Percentiles rank a stretch among this genome's conserved stretches.
Evolutionary conservation across 37 sponge, comb jelly and placozoan species (phyloP).

Genomic region (Diacarnus erythraeanus): DNA sequence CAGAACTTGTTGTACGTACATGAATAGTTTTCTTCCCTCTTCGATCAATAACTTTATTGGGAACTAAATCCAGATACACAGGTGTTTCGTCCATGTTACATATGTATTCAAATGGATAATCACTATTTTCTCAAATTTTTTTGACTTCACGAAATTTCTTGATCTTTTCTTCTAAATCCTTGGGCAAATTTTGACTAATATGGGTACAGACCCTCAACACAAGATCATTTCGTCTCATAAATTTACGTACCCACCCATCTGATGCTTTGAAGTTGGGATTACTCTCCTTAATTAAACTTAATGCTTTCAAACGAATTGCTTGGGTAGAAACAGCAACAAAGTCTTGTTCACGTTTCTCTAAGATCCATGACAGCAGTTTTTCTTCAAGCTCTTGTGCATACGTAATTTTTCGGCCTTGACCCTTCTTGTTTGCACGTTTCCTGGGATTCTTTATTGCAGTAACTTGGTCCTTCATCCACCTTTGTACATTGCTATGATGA

Average conservation of each 20-base stretch:
- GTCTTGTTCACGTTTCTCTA: slow-evolving; percentile 11
- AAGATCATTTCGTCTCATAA: slow-evolving; percentile 22
- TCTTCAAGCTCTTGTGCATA: slow-evolving; percentile 19
- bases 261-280: slow-evolving; percentile 38
- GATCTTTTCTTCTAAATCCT: too few relatives aligned
- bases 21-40: too few relatives aligned
- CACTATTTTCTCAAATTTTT: too few relatives aligned
- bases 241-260: slow-evolving; percentile 37
- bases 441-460: slow-evolving; percentile 4
- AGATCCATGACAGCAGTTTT: not conserved
- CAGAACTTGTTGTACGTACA: too few relatives aligned
- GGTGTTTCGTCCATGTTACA: too few relatives aligned
- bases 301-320: slow-evolving; percentile 1
- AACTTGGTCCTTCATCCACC: slow-evolving; percentile 4
- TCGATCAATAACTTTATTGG: too few relatives aligned
- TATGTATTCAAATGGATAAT: too few relatives aligned
- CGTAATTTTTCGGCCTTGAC: not conserved
- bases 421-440: not conserved
- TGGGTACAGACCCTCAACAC: slow-evolving; percentile 13
- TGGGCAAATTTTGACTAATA: too few relatives aligned
- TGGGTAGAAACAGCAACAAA: slow-evolving; percentile 22
- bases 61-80: too few relatives aligned
- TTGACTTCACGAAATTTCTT: too few relatives aligned
- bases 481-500: not conserved
- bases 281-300: not conserved